Base-by-base conservation (phyloP, 2,113 vertebrate species). In the Paracanthobrama guichenoti region DNA sequence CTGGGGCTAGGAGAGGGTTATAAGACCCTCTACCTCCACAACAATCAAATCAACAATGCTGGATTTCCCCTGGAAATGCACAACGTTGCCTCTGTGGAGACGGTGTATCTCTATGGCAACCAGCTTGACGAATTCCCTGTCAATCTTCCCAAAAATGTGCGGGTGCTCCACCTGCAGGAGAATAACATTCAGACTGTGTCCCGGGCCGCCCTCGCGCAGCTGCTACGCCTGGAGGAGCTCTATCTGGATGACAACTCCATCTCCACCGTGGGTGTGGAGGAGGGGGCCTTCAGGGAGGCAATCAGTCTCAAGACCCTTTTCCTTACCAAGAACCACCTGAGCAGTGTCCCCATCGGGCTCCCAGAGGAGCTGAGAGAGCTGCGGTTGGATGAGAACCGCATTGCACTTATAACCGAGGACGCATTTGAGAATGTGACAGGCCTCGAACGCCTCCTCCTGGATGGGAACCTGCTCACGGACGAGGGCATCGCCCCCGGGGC, bases 1-100 rank as follows among this genome's bases (percentile, higher is more conserved):
- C 94, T 96, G 94, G 97, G 97, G 91, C 96, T 98, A 88, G 96
- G 96, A 24, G 96, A 97, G 95, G 97, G 97, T 91, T 96, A 97
- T 90, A 97, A 95, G 86, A 96, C 96, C 77, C 97, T 98, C 91
- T 98, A 97, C 95, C 96, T 98, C 93, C 97, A 98, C 91, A 98
- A 98, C 93, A 98, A 98, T 96, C 96, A 96, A 95, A 98, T 98
- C 94, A 97, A 97, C 93, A 98, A 97, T 88, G 97, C 97, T 93
- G 96, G 96, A 85, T 97, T 98, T 93, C 97, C 97, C 83, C 89
- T 94, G 59, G 96, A 97, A 90, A 93, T 98, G 91, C 96, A 97
- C 92, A 95, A 93, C 0, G 95, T 98, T 24, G 95, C 94, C 88
- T 97, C 96, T 0, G 95, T 98, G 91, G 96, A 98, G 89, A 98